Evolutionary conservation across 2,797 vertebrate genomes (phyloP).

Genomic region (Hipposideros larvatus): DNA sequence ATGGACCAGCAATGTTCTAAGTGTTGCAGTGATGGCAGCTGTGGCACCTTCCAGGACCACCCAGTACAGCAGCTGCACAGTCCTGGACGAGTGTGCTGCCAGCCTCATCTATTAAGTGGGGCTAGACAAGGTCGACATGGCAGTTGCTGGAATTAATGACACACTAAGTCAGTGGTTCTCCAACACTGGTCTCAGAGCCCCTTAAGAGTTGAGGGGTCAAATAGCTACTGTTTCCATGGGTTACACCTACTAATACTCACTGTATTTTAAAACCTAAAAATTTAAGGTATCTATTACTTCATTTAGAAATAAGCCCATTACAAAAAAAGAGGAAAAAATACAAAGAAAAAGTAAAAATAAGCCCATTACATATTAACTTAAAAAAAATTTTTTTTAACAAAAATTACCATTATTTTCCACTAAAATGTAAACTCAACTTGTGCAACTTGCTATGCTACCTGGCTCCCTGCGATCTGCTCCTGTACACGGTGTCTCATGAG

Average conservation of each 20-base stretch:
- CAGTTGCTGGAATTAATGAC: background rate
- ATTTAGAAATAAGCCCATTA: background rate
- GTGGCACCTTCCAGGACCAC: background rate
- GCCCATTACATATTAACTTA: background rate
- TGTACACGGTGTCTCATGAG: background rate
- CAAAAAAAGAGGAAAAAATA: background rate
- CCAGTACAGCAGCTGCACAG: fast-evolving
- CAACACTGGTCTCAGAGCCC: background rate
- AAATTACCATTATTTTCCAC: background rate
- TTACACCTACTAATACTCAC: background rate
- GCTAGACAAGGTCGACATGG: background rate
- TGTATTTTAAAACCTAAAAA: background rate
- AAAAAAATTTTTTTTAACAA: background rate
- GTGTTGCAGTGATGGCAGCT: fast-evolving
- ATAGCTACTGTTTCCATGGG: background rate
- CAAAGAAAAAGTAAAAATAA: background rate
- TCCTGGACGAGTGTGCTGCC: fast-evolving
- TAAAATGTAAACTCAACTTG: background rate
- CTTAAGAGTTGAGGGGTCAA: background rate
- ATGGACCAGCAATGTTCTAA: background rate
- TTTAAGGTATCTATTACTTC: background rate
- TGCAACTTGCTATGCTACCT: background rate
- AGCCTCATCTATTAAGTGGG: background rate
- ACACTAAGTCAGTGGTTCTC: background rate
- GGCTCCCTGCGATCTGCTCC: background rate